These are phyloP conservation scores for Protula sp. DNA, from an alignment of 2,888 invertebrate species.

Conservation along the genomic window DNA sequence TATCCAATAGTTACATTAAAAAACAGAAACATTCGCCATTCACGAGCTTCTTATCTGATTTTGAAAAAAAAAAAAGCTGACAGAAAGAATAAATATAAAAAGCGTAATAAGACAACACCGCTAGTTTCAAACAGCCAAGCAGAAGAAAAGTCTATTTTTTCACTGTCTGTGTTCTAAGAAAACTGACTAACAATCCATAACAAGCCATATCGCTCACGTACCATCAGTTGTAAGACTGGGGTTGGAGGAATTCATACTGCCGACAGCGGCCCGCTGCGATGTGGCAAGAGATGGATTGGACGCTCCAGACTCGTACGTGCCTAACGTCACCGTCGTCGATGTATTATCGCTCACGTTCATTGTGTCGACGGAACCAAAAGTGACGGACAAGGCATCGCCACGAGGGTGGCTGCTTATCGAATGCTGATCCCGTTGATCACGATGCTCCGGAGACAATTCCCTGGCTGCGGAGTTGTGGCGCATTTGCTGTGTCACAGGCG, in stretches of 20 bases:
- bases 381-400: constrained; percentile 36
- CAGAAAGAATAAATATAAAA: too few relatives aligned
- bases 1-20: too few relatives aligned
- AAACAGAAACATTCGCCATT: too few relatives aligned
- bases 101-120: too few relatives aligned
- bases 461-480: constrained; percentile 12
- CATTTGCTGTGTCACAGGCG: constrained; percentile 35
- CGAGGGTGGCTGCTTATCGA: constrained; percentile 45
- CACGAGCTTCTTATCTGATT: too few relatives aligned
- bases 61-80: too few relatives aligned
- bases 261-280: constrained; percentile 59
- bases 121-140: too few relatives aligned
- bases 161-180: too few relatives aligned
- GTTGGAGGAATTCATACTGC: constrained; percentile 57
- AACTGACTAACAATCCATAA: too few relatives aligned
- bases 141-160: too few relatives aligned
- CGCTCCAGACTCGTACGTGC: constrained; percentile 57
- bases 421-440: constrained; percentile 13
- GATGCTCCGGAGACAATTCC: neutral
- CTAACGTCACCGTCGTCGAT: constrained; percentile 59
- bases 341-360: constrained; percentile 47
- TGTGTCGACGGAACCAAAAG: constrained; percentile 60
- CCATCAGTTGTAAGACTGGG: constrained; percentile 45
- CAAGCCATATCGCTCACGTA: constrained; percentile 19
- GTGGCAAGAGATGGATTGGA: constrained; percentile 56